Conservation (phyloP, 2,888 invertebrate species). For the Panorpa germanica region DNA sequence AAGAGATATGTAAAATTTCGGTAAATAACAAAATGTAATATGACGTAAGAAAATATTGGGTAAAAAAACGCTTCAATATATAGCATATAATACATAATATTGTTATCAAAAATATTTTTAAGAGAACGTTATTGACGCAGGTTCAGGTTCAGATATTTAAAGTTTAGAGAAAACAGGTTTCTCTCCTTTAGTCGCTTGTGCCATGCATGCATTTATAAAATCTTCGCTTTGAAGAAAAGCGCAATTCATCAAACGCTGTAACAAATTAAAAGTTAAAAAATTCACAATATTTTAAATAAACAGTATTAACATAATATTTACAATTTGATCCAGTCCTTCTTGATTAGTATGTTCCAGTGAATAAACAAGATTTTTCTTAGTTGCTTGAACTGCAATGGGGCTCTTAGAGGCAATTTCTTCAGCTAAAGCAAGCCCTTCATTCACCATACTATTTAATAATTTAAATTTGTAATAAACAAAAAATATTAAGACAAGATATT, state of each 20-base stretch:
- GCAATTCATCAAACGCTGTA: slow-evolving; percentile 64
- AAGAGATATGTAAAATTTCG: no score
- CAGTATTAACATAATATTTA: slow-evolving; percentile 28
- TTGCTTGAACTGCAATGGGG: slow-evolving; percentile 87
- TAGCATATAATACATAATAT: no score
- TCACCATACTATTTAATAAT: slow-evolving; percentile 29
- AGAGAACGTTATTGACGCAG: no score
- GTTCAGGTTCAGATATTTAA: slow-evolving; percentile 22
- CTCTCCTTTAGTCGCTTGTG: slow-evolving; percentile 49
- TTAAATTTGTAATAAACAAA: slow-evolving; percentile 5
- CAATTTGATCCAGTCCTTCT: slow-evolving; percentile 80
- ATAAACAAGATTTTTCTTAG: slow-evolving; percentile 68
- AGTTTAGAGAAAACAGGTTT: slow-evolving; percentile 65
- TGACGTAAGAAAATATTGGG: no score
- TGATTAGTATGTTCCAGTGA: slow-evolving; percentile 74
- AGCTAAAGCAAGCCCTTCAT: slow-evolving; percentile 54
- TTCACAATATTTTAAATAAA: slow-evolving; percentile 2
- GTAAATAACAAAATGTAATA: no score
- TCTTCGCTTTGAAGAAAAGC: slow-evolving; percentile 86
- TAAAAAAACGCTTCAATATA: no score
- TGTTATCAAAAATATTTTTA: no score
- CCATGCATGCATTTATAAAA: slow-evolving; percentile 58
- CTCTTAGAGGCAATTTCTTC: slow-evolving; percentile 68
- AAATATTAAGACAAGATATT: slow-evolving; percentile 6
- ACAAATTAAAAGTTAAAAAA: slow-evolving; percentile 14